Evolutionary conservation across 1,140 invertebrate species (phyloP).

Genomic region (Saxidomus purpurata): DNA sequence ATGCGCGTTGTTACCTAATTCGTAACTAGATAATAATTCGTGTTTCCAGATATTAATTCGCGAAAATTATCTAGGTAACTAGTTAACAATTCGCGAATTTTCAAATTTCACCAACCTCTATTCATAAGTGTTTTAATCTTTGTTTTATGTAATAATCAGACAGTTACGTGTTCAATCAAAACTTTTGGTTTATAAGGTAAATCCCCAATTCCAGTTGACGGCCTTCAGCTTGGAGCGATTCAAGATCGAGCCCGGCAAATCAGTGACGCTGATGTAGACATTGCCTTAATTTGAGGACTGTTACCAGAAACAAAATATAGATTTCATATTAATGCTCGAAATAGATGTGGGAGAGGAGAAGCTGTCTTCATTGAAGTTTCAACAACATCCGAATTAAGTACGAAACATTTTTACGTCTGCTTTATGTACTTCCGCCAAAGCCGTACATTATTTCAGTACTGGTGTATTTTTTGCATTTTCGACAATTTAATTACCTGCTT

Average conservation of each 20-base stretch:
- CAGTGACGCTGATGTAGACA: slow-evolving; percentile 90
- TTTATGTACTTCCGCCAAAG: too few relatives aligned
- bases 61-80: too few relatives aligned
- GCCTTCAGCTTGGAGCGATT: slow-evolving; percentile 90
- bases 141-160: too few relatives aligned
- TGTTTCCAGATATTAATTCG: too few relatives aligned
- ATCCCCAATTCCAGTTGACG: slow-evolving; percentile 84
- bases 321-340: slow-evolving; percentile 93
- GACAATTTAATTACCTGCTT: neutral
- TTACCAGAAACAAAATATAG: slow-evolving; percentile 95
- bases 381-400: slow-evolving; percentile 78
- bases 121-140: too few relatives aligned
- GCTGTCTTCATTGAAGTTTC: slow-evolving; percentile 80
- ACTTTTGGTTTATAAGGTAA: too few relatives aligned
- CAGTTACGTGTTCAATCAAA: too few relatives aligned
- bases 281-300: slow-evolving; percentile 94
- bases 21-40: too few relatives aligned
- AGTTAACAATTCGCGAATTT: too few relatives aligned
- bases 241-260: slow-evolving; percentile 90
- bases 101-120: neutral
- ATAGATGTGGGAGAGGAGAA: slow-evolving; percentile 93
- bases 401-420: neutral
- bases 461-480: too few relatives aligned
- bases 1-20: too few relatives aligned
- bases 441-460: neutral